Evolutionary conservation across 2,797 vertebrate genomes (phyloP).

Genomic region (Notamacropus eugenii): DNA sequence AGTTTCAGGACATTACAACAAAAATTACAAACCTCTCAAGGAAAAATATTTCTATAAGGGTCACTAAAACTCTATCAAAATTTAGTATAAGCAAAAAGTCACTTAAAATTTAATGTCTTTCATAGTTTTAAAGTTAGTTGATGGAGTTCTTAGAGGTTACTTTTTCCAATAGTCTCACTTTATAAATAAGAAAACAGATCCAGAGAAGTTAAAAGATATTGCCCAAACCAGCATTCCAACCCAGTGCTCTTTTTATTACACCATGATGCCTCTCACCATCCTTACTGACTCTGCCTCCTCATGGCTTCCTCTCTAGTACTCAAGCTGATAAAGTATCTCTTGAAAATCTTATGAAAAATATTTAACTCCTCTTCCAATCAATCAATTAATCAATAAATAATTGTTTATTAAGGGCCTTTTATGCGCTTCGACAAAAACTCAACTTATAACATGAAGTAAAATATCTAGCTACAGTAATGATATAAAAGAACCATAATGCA

Average conservation of each 20-base stretch:
- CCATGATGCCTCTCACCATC: too few relatives aligned
- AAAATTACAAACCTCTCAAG: conserved; percentile 20
- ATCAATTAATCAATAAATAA: too few relatives aligned
- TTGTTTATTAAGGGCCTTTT: background rate
- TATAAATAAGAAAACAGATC: background rate
- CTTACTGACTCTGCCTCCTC: too few relatives aligned
- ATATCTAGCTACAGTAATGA: conserved; percentile 29
- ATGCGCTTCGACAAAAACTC: conserved; percentile 6
- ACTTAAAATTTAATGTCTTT: conserved; percentile 45
- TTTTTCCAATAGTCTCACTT: background rate
- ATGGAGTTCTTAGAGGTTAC: background rate
- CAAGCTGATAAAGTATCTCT: conserved; percentile 47
- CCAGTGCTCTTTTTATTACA: background rate
- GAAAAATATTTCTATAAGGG: background rate
- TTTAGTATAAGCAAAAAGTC: conserved; percentile 8
- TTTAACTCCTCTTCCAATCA: background rate
- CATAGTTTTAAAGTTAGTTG: conserved; percentile 27
- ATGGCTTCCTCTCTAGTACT: conserved; percentile 12
- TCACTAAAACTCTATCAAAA: conserved; percentile 12
- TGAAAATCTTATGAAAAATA: conserved; percentile 46
- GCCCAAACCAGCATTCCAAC: background rate
- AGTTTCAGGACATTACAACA: conserved; percentile 1
- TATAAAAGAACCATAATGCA: conserved; percentile 30
- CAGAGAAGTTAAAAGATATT: background rate
- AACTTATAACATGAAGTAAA: conserved; percentile 7